Conservation (phyloP, 2,797 vertebrate species). For the Falco biarmicus region DNA sequence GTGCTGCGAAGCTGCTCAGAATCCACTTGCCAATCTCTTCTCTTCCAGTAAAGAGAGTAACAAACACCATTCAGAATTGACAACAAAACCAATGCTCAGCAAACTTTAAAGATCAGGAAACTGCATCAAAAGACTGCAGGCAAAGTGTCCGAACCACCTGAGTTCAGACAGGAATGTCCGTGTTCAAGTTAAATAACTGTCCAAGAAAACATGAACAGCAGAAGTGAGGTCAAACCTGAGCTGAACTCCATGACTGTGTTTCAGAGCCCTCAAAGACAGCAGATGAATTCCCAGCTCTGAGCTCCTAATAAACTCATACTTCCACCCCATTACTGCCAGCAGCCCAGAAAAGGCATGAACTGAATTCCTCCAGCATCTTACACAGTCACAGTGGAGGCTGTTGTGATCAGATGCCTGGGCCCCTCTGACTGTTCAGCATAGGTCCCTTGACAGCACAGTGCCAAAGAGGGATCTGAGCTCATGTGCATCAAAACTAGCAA, state of each 20-base stretch:
- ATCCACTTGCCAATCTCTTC: background rate
- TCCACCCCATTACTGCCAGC: background rate
- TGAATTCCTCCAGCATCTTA: background rate
- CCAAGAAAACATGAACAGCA: background rate
- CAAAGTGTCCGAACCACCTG: background rate
- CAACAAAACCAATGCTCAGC: background rate
- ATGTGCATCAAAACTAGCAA: background rate
- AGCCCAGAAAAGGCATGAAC: background rate
- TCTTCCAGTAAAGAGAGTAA: background rate
- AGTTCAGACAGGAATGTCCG: background rate
- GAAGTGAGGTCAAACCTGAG: background rate
- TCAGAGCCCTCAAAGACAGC: background rate
- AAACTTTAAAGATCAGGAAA: background rate
- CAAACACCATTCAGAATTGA: background rate
- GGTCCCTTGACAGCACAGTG: background rate
- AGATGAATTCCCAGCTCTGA: background rate
- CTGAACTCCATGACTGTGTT: background rate
- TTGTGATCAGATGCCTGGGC: background rate
- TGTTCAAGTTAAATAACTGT: background rate
- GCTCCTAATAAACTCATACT: background rate
- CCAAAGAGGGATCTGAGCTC: background rate
- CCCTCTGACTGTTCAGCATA: fast-evolving
- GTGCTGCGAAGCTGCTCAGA: background rate
- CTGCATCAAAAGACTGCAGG: background rate
- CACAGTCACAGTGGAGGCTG: background rate